Evolutionary conservation across 2,888 invertebrate genomes (phyloP).

Genomic region (Anarsia innoxiella): DNA sequence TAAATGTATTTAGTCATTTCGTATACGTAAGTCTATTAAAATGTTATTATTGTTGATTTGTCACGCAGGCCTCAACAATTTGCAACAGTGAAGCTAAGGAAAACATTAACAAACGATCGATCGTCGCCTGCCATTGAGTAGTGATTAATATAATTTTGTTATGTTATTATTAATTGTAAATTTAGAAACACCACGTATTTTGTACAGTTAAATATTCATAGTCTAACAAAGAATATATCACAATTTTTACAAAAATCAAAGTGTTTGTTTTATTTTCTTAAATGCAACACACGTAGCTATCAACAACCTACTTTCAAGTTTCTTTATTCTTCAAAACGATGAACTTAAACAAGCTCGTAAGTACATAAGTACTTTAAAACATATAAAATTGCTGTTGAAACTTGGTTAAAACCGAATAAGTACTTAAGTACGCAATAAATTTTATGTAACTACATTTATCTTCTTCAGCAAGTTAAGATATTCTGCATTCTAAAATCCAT

Average conservation of each 20-base stretch:
- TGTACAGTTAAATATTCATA: conserved; percentile 76
- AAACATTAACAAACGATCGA: conserved; percentile 90
- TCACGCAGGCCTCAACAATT: conserved; percentile 87
- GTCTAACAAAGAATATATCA: conserved; percentile 75
- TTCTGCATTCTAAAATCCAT: too few relatives aligned
- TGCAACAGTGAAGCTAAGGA: conserved; percentile 91
- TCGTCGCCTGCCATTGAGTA: conserved; percentile 84
- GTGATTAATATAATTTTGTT: conserved; percentile 62
- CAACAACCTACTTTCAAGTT: too few relatives aligned
- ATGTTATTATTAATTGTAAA: conserved; percentile 69
- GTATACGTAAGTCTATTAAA: background rate
- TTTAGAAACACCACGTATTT: conserved; percentile 69
- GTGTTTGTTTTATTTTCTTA: conserved; percentile 36
- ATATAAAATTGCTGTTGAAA: conserved; percentile 3
- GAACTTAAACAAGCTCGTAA: background rate
- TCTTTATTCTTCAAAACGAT: too few relatives aligned
- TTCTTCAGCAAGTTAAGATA: too few relatives aligned
- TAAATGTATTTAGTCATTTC: conserved; percentile 5
- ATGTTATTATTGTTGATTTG: conserved; percentile 20
- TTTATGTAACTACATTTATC: too few relatives aligned
- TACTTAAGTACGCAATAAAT: too few relatives aligned
- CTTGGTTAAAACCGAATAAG: background rate
- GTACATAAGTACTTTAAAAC: background rate
- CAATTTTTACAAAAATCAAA: conserved; percentile 67
- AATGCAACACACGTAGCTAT: too few relatives aligned